phyloP scores from a whole-genome alignment of 2,113 vertebrate genomes.

The Psilopogon haemacephalus region DNA sequence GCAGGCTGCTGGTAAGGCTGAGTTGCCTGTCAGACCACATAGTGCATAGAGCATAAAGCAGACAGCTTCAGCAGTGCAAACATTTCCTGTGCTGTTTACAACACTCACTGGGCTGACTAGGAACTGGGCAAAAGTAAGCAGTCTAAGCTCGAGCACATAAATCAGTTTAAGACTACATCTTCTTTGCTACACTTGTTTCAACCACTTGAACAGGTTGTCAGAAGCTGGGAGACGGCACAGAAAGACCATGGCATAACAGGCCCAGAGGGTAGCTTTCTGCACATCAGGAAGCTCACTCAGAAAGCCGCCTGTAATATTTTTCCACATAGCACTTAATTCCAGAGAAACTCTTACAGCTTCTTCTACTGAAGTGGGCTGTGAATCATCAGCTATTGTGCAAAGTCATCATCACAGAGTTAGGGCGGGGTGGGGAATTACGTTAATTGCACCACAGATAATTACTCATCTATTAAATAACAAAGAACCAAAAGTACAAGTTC shows the following conservation, averaged over 20 bases:
- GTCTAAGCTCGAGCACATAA: background rate
- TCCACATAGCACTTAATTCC: background rate
- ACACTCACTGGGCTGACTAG: background rate
- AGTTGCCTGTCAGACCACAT: background rate
- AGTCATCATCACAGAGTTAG: background rate
- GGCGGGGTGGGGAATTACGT: too few species aligned
- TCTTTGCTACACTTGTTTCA: background rate
- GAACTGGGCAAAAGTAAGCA: background rate
- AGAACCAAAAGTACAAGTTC: background rate
- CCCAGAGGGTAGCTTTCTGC: background rate
- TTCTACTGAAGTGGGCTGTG: background rate
- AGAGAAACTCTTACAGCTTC: background rate
- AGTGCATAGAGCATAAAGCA: background rate
- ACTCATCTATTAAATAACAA: background rate
- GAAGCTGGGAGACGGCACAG: background rate
- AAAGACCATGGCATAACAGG: background rate
- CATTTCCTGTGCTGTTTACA: background rate
- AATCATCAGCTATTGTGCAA: background rate
- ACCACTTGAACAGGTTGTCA: background rate
- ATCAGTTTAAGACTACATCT: background rate
- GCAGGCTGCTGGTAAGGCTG: background rate
- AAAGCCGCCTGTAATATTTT: background rate
- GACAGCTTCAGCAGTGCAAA: background rate
- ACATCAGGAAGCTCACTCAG: rapidly evolving
- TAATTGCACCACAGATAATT: background rate